Evolutionary conservation across 1,140 invertebrate species (phyloP).

Genomic region (Potamilus streckersoni): DNA sequence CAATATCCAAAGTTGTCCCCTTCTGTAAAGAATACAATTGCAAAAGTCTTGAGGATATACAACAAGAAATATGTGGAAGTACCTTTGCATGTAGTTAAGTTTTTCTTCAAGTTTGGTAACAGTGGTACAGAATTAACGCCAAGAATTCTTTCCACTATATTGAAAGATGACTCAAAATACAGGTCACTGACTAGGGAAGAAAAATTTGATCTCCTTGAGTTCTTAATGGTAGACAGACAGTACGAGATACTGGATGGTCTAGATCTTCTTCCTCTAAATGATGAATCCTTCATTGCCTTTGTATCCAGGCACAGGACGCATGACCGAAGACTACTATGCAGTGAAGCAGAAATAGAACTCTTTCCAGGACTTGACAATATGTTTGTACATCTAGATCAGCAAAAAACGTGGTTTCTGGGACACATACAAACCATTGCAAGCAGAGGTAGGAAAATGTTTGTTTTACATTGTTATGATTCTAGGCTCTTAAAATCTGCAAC

Average conservation of each 20-base stretch:
- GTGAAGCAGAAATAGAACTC: background rate
- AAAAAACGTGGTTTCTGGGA: background rate
- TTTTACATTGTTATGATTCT: no score
- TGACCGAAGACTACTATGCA: background rate
- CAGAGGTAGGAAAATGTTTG: background rate
- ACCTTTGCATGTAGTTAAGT: no score
- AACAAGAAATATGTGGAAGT: no score
- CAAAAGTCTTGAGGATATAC: no score
- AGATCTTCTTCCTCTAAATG: background rate
- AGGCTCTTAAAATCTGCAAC: no score
- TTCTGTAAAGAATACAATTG: no score
- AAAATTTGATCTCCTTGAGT: background rate
- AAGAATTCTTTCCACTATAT: no score
- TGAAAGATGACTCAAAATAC: no score
- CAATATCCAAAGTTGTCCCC: no score
- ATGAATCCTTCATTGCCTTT: background rate
- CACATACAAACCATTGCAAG: background rate
- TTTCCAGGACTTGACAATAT: background rate
- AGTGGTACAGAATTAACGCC: no score
- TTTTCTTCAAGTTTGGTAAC: no score
- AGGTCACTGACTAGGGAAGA: no score
- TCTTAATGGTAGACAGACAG: background rate
- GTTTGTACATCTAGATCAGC: constrained; percentile 4
- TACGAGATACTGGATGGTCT: background rate
- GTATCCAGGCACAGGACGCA: background rate